phyloP scores from a whole-genome alignment of 1,140 invertebrate genomes.

The Drosophila obscura region DNA sequence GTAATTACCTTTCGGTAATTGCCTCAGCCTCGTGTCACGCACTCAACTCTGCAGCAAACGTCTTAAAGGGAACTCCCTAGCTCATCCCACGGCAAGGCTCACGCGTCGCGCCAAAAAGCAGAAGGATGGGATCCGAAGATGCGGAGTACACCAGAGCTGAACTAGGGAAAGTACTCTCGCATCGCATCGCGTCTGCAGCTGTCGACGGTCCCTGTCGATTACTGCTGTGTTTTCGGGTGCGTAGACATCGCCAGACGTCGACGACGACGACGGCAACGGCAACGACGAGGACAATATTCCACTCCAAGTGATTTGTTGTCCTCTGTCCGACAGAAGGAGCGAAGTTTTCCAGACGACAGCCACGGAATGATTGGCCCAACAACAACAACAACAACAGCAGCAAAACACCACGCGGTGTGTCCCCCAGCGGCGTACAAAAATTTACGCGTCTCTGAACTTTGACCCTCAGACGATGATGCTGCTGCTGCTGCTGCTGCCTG shows the following conservation, averaged over 20 bases:
- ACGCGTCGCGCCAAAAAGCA: too few species aligned
- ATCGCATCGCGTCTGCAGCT: constrained; percentile 8
- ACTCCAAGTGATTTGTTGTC: constrained; percentile 68
- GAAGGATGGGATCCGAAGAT: background rate
- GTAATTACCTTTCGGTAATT: background rate
- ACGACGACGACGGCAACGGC: constrained; percentile 30
- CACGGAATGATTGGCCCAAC: constrained; percentile 27
- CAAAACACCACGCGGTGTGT: too few species aligned
- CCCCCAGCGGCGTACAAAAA: constrained; percentile 27
- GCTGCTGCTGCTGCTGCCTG: constrained; percentile 36
- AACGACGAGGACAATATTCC: constrained; percentile 67
- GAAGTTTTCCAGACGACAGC: constrained; percentile 60
- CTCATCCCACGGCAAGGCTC: too few species aligned
- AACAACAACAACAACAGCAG: too few species aligned
- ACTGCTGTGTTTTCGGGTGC: constrained; percentile 43
- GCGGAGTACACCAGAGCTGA: background rate
- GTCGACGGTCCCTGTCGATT: constrained; percentile 16
- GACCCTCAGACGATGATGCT: constrained; percentile 60
- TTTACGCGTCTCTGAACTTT: constrained; percentile 76
- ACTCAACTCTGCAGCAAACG: background rate
- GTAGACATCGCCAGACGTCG: constrained; percentile 42
- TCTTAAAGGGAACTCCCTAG: too few species aligned
- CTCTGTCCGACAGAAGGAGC: constrained; percentile 29
- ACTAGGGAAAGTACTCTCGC: background rate
- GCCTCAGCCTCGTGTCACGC: constrained; percentile 3